Evolutionary conservation across 2,797 vertebrate species (phyloP).

Genomic region (Mycteria americana): DNA sequence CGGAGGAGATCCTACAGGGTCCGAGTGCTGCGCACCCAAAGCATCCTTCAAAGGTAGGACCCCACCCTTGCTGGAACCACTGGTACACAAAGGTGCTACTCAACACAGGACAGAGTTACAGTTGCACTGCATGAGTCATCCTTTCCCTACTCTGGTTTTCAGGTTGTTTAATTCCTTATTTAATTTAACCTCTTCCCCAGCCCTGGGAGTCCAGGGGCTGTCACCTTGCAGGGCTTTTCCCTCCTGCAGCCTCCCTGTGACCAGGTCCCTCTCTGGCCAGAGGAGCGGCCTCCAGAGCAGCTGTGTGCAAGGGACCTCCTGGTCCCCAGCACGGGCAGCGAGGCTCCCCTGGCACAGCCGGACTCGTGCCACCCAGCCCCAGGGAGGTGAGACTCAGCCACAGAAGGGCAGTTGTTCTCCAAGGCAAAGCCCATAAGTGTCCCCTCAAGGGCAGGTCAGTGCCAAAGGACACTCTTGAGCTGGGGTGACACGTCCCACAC

Average conservation of each 20-base stretch:
- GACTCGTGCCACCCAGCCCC: rapidly evolving
- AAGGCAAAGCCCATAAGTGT: background rate
- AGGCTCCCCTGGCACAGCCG: background rate
- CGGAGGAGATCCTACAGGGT: background rate
- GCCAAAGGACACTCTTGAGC: background rate
- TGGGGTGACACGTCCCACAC: background rate
- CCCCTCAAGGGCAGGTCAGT: background rate
- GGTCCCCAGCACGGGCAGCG: rapidly evolving
- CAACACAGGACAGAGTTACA: background rate
- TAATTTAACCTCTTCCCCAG: background rate
- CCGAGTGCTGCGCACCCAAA: background rate
- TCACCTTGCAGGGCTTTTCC: background rate
- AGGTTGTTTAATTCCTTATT: background rate
- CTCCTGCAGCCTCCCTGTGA: background rate
- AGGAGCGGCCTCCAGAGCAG: background rate
- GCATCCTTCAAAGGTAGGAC: background rate
- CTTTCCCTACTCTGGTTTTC: background rate
- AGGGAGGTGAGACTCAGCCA: background rate
- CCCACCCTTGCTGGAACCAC: background rate
- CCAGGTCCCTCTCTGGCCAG: background rate
- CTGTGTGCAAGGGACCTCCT: background rate
- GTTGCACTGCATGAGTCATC: background rate
- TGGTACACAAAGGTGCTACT: background rate
- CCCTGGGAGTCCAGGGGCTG: background rate
- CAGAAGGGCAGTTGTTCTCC: background rate